Evolutionary conservation across 2,888 invertebrate genomes (phyloP), one percentile per base, ranked within the genome.

Genomic region (Stomorhina lunata): DNA sequence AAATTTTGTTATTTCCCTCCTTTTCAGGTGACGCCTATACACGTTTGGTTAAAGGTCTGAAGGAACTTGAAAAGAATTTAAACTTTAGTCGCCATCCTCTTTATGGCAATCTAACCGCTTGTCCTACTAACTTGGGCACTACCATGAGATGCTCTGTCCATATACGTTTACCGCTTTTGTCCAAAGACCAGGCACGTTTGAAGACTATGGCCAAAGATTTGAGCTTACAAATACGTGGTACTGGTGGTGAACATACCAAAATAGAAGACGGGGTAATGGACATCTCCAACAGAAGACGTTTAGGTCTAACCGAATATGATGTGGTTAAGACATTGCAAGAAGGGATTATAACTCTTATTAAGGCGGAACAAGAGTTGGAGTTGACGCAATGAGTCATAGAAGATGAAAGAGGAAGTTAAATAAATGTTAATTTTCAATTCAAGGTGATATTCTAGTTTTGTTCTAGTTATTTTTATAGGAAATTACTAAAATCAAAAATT

Each of bases 111-210:
- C 88, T 95, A 80, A 94, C 94, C 27, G 94, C 95, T 88, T 95
- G 95, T 86, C 95, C 95, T 57, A 93, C 93, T 81, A 95, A 95
- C 89, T 90, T 95, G 86, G 95, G 95, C 45, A 95, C 95, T 53
- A 93, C 94, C 1, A 91, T 95, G 72, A 92, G 94, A 15, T 90
- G 89, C 61, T 94, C 94, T 17, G 95, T 95, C 15, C 95, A 94
- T 88, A 93, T 95, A 85, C 93, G 92, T 81, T 88, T 95, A 86
- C 95, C 95, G 0, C 92, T 93, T 81, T 87, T 94, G 84, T 90
- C 92, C 22, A 90, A 90, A 78, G 91, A 93, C 84, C 88, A 88
- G 80, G 89, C 90, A 1, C 92, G 92, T 84, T 92, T 94, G 71
- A 92, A 93, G 85, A 91, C 92, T 68, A 91, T 94, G 86, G 93